Evolutionary conservation across 2,888 invertebrate species (phyloP), one percentile per base, ranked within the genome.

Genomic region (Perithous albicinctus): DNA sequence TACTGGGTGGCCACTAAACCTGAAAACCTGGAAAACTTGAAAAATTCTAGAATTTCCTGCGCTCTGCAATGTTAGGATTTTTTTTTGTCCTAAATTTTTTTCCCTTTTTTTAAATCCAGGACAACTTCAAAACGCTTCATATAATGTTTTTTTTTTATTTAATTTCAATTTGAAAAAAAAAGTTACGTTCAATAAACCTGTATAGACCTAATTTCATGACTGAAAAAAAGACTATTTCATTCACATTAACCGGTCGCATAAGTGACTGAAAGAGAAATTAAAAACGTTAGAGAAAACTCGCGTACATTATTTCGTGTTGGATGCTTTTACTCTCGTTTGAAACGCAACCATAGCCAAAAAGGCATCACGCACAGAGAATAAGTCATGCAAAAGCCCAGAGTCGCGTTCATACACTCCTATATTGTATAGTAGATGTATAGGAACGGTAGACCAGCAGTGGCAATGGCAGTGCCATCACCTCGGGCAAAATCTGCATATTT

Each of bases 401-500:
- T 48, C 18, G 54, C 18, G 26, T 18, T 29, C 18, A 18, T 10
- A 64, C 63, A 51, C 38, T 54, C 8, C 29, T 43, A 20, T 29
- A 59, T 15, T 8, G 18, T 4, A 26, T 32, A 41, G 70, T 46
- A 64, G 20, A 54, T 48, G 59, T 67, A 72, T 54, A 54, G 46
- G 38, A 43, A 75, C 69, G 67, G 43, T 29, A 66, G 78, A 72
- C 59, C 35, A 64, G 6, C 59, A 54, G 51, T 56, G 54, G 56
- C 83, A 70, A n/a, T n/a, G n/a, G n/a, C n/a, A n/a, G 61, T 61
- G 75, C 78, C 78, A 67, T 51, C 83, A 80, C 78, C 69, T 85
- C 86, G 80, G 84, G 85, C 79, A 70, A 84, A 86, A 90, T 90
- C 85, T 90, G 85, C 90, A 90, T 90, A 90, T 90, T 90, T 89